A percentile compares a stretch with the other conserved stretches of the same genome.
These are phyloP conservation scores for Axinella damicornis DNA, from an alignment of 37 sponge, comb jelly and placozoan species.

Conservation along the genomic window DNA sequence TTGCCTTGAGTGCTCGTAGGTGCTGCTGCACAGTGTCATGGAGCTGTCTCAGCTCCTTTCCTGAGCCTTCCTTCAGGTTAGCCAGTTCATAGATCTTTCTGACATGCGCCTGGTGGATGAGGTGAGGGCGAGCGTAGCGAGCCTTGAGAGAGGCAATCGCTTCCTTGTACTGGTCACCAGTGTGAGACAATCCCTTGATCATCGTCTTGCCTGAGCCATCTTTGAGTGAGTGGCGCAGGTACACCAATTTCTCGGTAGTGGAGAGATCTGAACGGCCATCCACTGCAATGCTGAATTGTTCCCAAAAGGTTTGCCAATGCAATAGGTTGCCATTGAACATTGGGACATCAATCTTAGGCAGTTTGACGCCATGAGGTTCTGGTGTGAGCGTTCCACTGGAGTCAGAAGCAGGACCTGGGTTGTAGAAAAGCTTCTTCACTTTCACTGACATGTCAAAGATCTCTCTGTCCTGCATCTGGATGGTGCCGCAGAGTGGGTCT, in stretches of 20 bases:
- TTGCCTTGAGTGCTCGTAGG: slow-evolving; percentile 12
- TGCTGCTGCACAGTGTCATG: slow-evolving; percentile 21
- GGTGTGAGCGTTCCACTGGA: no score
- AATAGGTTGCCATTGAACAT: slow-evolving; percentile 23
- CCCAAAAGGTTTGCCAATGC: slow-evolving; percentile 35
- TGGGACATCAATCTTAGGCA: slow-evolving; percentile 28
- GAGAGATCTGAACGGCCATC: not conserved
- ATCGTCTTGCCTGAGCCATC: slow-evolving; percentile 30
- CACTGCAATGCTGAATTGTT: slow-evolving; percentile 29
- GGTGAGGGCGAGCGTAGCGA: slow-evolving; percentile 18
- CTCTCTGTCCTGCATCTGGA: not conserved
- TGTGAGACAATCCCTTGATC: slow-evolving; percentile 17
- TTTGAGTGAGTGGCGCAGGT: slow-evolving; percentile 24
- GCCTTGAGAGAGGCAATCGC: not conserved
- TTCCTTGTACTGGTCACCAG: slow-evolving; percentile 24
- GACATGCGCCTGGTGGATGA: slow-evolving; percentile 30
- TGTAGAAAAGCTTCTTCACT: not conserved
- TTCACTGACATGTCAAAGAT: not conserved
- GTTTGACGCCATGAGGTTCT: not conserved
- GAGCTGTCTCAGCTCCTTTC: slow-evolving; percentile 16
- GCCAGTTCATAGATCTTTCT: slow-evolving; percentile 5
- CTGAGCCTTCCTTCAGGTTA: slow-evolving; percentile 12
- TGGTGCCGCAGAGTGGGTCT: no score
- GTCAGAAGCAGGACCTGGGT: not conserved
- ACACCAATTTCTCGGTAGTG: slow-evolving; percentile 15